A percentile compares a stretch with the other conserved stretches of the same genome.
These are phyloP conservation scores for Gastrophryne carolinensis DNA, from an alignment of 2,797 vertebrate species.

Conservation along the genomic window DNA sequence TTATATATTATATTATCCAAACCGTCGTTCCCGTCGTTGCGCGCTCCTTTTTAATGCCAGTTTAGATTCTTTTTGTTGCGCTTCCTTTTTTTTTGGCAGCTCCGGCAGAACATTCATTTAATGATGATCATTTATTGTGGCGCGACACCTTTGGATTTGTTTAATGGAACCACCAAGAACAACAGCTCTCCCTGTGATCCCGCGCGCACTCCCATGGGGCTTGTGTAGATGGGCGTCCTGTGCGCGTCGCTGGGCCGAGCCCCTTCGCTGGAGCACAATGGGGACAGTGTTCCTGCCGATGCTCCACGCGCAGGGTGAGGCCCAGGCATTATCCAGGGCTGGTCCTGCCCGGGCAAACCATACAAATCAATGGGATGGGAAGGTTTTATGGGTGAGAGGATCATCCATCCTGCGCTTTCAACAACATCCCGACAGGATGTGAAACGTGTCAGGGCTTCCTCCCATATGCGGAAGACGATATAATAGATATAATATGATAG, in stretches of 20 bases:
- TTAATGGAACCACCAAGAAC: slow-evolving; percentile 40
- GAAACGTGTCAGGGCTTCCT: too few species aligned
- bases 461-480: too few species aligned
- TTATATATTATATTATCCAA: too few species aligned
- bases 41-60: too few species aligned
- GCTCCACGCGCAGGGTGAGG: slow-evolving; percentile 33
- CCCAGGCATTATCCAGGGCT: slow-evolving; percentile 19
- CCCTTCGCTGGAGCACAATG: slow-evolving; percentile 32
- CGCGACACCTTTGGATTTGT: slow-evolving; percentile 19
- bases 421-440: background rate
- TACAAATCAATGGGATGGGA: slow-evolving; percentile 18
- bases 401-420: background rate
- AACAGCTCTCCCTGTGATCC: slow-evolving; percentile 39
- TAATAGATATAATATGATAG: too few species aligned
- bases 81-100: too few species aligned
- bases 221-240: slow-evolving; percentile 4
- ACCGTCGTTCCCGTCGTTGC: too few species aligned
- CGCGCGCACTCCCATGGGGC: slow-evolving; percentile 16
- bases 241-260: background rate
- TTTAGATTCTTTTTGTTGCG: too few species aligned
- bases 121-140: slow-evolving; percentile 9
- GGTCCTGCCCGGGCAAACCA: slow-evolving; percentile 11
- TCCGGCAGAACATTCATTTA: slow-evolving; percentile 3
- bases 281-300: slow-evolving; percentile 27
- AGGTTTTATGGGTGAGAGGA: background rate